These are phyloP conservation scores for Rhagonycha fulva DNA, from an alignment of 2,888 invertebrate genomes.

Conservation along the genomic window DNA sequence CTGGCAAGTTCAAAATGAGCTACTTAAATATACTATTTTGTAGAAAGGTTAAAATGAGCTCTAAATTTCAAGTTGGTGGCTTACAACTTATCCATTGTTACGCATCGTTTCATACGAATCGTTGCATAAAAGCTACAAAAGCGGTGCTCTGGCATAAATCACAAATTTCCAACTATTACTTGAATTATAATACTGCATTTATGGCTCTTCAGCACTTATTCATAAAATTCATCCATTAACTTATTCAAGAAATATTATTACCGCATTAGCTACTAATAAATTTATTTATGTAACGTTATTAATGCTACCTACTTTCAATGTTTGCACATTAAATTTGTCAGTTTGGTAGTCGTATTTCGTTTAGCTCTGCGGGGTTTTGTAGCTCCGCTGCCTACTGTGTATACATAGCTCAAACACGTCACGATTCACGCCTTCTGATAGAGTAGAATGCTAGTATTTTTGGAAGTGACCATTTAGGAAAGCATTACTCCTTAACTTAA, in stretches of 20 bases:
- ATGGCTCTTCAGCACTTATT: neutral
- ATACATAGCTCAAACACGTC: too few species aligned
- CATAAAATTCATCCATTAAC: neutral
- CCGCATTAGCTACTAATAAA: neutral
- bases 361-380: too few species aligned
- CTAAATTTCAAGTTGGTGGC: conserved; percentile 20
- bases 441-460: too few species aligned
- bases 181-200: neutral
- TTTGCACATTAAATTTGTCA: neutral
- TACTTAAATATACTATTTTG: conserved; percentile 25
- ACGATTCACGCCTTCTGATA: too few species aligned
- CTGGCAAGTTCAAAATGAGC: conserved; percentile 19
- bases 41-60: conserved; percentile 25
- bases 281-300: neutral
- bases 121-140: conserved; percentile 24
- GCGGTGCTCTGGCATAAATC: neutral
- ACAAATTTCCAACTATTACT: neutral
- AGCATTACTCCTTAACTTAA: too few species aligned
- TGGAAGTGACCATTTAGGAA: too few species aligned
- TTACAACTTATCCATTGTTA: conserved; percentile 30
- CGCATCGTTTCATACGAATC: conserved; percentile 27
- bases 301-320: neutral
- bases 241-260: neutral
- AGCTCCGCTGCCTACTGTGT: too few species aligned
- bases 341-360: neutral